These are phyloP conservation scores for Acrobasis repandana DNA, from an alignment of 2,888 invertebrate genomes.

Conservation along the genomic window DNA sequence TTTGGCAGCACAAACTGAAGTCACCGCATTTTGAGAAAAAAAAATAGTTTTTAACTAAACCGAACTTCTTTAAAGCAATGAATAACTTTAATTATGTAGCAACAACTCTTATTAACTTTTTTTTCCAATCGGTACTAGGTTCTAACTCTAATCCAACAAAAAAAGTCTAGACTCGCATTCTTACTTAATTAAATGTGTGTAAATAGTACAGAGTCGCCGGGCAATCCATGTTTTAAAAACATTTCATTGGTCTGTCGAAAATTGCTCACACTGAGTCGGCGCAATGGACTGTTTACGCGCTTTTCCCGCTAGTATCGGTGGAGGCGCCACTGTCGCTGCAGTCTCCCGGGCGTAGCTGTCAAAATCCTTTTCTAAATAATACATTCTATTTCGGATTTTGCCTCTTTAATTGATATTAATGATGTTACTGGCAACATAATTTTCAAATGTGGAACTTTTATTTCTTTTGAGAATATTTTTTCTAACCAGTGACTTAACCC, in stretches of 20 bases:
- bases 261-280: conserved; percentile 61
- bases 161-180: neutral
- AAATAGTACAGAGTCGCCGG: conserved; percentile 5
- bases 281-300: conserved; percentile 50
- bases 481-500: conserved; percentile 41
- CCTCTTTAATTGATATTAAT: neutral
- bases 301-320: conserved; percentile 57
- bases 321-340: conserved; percentile 71
- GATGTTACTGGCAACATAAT: neutral
- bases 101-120: neutral
- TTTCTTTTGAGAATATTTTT: neutral
- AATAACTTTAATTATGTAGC: neutral
- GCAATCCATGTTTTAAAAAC: conserved; percentile 16
- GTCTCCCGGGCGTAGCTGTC: conserved; percentile 75
- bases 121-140: neutral
- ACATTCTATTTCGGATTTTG: neutral
- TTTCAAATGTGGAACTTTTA: neutral
- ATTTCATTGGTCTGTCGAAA: conserved; percentile 36
- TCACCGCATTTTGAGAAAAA: conserved; percentile 26
- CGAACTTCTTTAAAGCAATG: neutral
- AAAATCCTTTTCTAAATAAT: conserved; percentile 47
- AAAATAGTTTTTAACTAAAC: neutral
- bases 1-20: conserved; percentile 32
- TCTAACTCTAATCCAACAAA: neutral
- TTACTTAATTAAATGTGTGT: conserved; percentile 21